Conservation (phyloP, 2,888 invertebrate genomes). For the Cephus spinipes region DNA sequence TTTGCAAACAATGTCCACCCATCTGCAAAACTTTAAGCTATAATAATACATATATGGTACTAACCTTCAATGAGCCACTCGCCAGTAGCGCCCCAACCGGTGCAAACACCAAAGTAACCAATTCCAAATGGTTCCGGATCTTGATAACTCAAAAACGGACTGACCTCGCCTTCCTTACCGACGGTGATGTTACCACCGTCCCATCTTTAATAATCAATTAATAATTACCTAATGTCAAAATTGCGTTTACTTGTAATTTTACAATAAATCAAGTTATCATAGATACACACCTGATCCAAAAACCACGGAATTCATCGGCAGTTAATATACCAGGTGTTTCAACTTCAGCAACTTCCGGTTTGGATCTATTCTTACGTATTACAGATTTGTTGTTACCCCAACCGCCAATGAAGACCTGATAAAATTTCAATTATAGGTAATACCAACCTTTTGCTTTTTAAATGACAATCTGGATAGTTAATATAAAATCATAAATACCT, state of each 20-base stretch:
- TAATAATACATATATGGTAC: conserved; percentile 24
- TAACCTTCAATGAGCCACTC: conserved; percentile 86
- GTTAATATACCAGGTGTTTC: conserved; percentile 81
- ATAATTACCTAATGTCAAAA: background rate
- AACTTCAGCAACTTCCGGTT: conserved; percentile 79
- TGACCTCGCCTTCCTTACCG: conserved; percentile 79
- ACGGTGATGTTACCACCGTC: conserved; percentile 69
- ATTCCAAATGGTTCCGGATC: conserved; percentile 80
- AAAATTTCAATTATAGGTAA: conserved; percentile 18
- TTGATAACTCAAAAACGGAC: conserved; percentile 79
- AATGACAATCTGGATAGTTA: conserved; percentile 4
- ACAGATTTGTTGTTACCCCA: conserved; percentile 89
- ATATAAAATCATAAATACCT: conserved; percentile 67
- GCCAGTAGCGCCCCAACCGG: conserved; percentile 88
- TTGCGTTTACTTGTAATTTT: background rate
- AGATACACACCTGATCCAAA: conserved; percentile 80
- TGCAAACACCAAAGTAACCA: conserved; percentile 83
- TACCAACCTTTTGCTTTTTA: background rate
- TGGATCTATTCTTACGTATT: conserved; percentile 81
- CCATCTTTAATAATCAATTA: conserved; percentile 44
- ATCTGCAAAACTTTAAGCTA: background rate
- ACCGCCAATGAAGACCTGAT: conserved; percentile 85
- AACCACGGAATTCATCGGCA: conserved; percentile 81
- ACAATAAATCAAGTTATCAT: background rate
- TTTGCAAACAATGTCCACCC: background rate